phyloP scores from a whole-genome alignment of 1,140 invertebrate genomes.

The Pseudobourletiella spinata region DNA sequence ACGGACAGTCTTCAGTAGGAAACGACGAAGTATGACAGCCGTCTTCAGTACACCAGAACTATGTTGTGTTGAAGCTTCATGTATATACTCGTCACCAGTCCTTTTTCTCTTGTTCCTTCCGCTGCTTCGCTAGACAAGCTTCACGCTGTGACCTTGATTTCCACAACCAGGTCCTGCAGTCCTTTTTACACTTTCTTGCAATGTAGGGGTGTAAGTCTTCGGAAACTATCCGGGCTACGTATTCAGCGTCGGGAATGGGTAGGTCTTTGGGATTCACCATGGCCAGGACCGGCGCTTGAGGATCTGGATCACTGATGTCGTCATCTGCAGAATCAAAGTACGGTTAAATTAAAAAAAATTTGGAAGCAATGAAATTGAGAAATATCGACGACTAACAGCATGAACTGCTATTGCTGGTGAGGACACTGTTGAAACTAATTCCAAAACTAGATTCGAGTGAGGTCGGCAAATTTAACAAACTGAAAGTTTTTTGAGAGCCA shows the following conservation, averaged over 20 bases:
- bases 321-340: conserved; percentile 17
- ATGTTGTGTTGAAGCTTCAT: no score
- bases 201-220: conserved; percentile 7
- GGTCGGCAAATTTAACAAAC: not conserved
- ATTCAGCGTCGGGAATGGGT: conserved; percentile 5
- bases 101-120: no score
- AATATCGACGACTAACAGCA: no score
- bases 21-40: no score
- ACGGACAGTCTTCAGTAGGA: no score
- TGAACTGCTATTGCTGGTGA: no score
- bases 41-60: no score
- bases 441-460: no score
- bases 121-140: not conserved
- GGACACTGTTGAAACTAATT: no score
- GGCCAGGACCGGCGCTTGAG: not conserved
- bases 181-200: conserved; percentile 19
- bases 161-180: conserved; percentile 29
- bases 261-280: not conserved
- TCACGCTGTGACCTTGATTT: conserved; percentile 9
- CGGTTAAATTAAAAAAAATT: no score
- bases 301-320: conserved; percentile 5
- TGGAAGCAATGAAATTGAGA: no score
- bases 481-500: not conserved
- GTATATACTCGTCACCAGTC: no score
- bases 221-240: conserved; percentile 4